Evolutionary conservation across 2,888 invertebrate genomes (phyloP), one percentile per base, ranked within the genome.

Genomic region (Caenorhabditis imperialis): DNA sequence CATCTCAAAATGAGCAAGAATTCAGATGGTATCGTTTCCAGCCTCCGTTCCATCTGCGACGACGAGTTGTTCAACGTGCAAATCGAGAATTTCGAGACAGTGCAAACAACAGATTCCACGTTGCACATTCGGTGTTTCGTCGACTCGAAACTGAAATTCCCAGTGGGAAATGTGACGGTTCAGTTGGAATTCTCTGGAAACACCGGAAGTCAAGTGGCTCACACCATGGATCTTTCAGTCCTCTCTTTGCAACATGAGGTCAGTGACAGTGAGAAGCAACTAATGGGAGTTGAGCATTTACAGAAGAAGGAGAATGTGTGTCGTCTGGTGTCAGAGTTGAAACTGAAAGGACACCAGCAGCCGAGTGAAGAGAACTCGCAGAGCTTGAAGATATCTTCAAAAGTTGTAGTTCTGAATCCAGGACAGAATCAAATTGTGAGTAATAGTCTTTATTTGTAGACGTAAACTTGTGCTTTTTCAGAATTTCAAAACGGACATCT

Each of bases 261-360:
- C 35, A 4, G 25, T 45, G 10, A 18, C 12, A 22, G 14, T 14
- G n/a, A n/a, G n/a, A 30, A 30, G 10, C 10, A 7, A 30, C 7
- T 45, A 12, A 23, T 45, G 3, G 5, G 22, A 22, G 14, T 40
- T 6, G 5, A 5, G 7, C 6, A 18, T 45, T 62, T 63, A 14
- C 45, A 63, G 71, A 55, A 44, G 33, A 73, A 73, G 33, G 73
- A 73, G 23, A 73, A 73, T 18, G 55, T 65, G 10, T 65, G 65
- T 22, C 58, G 73, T 10, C 25, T 73, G 7, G 58, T 73, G 7
- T 65, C 73, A 0, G 65, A 73, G 22, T 14, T 40, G 27, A 60
- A 55, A 30, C 25, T 42, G 12, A 42, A 30, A 27, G 18, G 14
- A 3, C 55, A 42, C 12, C 1, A 14, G 16, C 40, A 40, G 16